Percentiles rank a stretch among this genome's conserved stretches.
phyloP scores from a whole-genome alignment of 2,888 invertebrate genomes.

The Scrobipalpa atriplicella region DNA sequence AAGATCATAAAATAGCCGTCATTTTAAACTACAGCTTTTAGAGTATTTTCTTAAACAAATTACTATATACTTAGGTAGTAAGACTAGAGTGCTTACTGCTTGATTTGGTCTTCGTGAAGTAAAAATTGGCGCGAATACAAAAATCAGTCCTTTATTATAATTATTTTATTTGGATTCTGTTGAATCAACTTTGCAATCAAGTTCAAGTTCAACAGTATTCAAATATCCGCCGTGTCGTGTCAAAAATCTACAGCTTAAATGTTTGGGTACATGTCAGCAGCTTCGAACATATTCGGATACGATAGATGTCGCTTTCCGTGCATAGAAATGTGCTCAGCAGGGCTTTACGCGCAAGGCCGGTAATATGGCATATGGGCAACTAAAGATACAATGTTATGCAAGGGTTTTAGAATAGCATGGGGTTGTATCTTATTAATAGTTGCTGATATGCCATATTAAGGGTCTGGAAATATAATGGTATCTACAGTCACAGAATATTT shows the following conservation, averaged over 20 bases:
- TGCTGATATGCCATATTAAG: not conserved
- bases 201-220: not conserved
- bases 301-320: conserved; percentile 22
- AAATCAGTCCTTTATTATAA: not conserved
- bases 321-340: conserved; percentile 23
- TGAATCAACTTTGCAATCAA: not conserved
- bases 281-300: conserved; percentile 11
- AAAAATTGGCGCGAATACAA: not conserved
- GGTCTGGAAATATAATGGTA: not conserved
- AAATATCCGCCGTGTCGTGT: not conserved
- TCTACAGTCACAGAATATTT: not conserved
- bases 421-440: no score
- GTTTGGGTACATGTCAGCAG: conserved; percentile 1
- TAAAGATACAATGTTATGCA: not conserved
- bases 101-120: conserved; percentile 25
- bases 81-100: conserved; percentile 14
- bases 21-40: conserved; percentile 55
- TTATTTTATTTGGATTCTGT: conserved; percentile 1
- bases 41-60: conserved; percentile 35
- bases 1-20: conserved; percentile 40
- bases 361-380: not conserved
- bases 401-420: no score
- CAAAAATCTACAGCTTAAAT: conserved; percentile 10
- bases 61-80: conserved; percentile 2
- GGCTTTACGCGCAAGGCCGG: not conserved